phyloP scores from a whole-genome alignment of 1,140 invertebrate genomes.

The Bombus haemorrhoidalis region DNA sequence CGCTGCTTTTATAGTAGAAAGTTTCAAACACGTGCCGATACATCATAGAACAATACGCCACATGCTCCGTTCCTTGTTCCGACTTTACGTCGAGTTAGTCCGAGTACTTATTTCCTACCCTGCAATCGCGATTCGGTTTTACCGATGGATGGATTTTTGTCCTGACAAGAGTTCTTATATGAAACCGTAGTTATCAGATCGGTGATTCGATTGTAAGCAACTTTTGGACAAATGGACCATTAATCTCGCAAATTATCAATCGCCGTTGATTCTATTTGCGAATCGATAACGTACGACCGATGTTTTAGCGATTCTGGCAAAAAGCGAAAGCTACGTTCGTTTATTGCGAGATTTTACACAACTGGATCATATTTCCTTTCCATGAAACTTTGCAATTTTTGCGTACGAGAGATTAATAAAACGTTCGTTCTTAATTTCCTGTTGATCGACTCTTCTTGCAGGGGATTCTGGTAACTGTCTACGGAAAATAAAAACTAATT shows the following conservation, averaged over 20 bases:
- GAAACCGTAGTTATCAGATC: not conserved
- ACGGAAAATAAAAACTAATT: not conserved
- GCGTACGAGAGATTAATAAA: too few relatives aligned
- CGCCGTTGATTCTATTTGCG: not conserved
- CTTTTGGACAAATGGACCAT: not conserved
- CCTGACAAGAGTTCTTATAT: not conserved
- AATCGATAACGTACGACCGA: too few relatives aligned
- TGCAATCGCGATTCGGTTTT: slow-evolving; percentile 14
- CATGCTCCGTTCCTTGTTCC: slow-evolving; percentile 21
- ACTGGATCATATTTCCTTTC: not conserved
- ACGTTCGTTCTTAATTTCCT: not conserved
- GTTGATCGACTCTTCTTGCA: not conserved
- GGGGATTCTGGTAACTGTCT: not conserved
- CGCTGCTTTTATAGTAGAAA: slow-evolving; percentile 52
- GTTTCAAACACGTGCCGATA: slow-evolving; percentile 33
- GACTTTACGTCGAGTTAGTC: slow-evolving; percentile 5
- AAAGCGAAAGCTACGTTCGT: too few relatives aligned
- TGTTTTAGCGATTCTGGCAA: rapidly evolving
- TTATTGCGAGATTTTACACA: too few relatives aligned
- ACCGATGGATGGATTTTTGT: too few relatives aligned
- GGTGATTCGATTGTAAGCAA: not conserved
- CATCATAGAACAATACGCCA: slow-evolving; percentile 44
- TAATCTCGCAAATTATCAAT: not conserved
- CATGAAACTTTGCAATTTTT: not conserved
- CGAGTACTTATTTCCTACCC: slow-evolving; percentile 1